Evolutionary conservation across 1,140 invertebrate species (phyloP).

Genomic region (Drosophila malerkotliana): DNA sequence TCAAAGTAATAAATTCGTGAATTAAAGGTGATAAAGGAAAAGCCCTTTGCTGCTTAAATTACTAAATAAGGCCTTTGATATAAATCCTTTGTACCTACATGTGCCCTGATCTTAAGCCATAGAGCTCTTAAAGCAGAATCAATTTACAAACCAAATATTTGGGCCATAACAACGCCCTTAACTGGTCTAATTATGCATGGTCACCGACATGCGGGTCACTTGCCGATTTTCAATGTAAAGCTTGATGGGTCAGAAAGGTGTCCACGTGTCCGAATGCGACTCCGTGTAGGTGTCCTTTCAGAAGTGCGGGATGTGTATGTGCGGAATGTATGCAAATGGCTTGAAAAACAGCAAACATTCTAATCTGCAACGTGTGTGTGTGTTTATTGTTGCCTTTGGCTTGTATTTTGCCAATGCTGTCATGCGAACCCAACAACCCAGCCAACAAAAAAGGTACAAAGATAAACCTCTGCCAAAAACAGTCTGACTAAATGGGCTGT

Average conservation of each 20-base stretch:
- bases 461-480: conserved; percentile 11
- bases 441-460: conserved; percentile 11
- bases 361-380: conserved; percentile 47
- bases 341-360: conserved; percentile 43
- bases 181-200: conserved; percentile 54
- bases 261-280: conserved; percentile 40
- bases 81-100: neutral
- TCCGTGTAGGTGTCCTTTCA: conserved; percentile 5
- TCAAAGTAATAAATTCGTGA: neutral
- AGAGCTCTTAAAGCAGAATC: conserved; percentile 15
- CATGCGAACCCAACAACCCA: conserved; percentile 17
- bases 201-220: conserved; percentile 51
- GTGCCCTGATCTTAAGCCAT: conserved; percentile 10
- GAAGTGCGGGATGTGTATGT: neutral
- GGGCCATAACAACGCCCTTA: conserved; percentile 36
- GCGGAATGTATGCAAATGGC: conserved; percentile 38
- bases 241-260: conserved; percentile 38
- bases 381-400: conserved; percentile 30
- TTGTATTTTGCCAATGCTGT: conserved; percentile 6
- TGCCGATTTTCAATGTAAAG: conserved; percentile 58
- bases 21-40: neutral
- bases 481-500: neutral
- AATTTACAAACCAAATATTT: conserved; percentile 51
- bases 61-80: neutral
- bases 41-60: too few relatives aligned